A percentile compares a stretch with the other conserved stretches of the same genome.
phyloP scores from a whole-genome alignment of 37 sponge, comb jelly and placozoan genomes.

The Halichondria panicea region DNA sequence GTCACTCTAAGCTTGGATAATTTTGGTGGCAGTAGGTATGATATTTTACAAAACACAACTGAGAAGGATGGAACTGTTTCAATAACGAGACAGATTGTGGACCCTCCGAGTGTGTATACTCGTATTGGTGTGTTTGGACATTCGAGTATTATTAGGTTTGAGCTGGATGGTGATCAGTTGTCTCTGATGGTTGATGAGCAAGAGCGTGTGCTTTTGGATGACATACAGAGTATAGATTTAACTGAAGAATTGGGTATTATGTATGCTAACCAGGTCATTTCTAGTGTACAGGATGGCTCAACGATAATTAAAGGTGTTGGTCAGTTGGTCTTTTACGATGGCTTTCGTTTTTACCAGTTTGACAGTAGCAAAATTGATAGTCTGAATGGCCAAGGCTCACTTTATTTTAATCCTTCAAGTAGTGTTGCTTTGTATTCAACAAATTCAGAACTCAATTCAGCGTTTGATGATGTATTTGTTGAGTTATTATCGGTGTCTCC shows the following conservation, averaged over 20 bases:
- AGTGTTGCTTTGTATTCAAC: conserved; percentile 14
- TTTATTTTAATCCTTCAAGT: not conserved
- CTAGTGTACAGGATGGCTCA: not conserved
- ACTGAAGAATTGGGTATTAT: not conserved
- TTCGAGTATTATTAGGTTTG: not conserved
- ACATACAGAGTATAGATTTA: not conserved
- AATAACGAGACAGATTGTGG: not conserved
- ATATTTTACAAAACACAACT: conserved; percentile 6
- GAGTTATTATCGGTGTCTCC: too few species aligned
- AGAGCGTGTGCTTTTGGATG: not conserved
- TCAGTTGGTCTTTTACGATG: conserved; percentile 13
- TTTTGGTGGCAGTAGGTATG: not conserved
- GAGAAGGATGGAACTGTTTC: conserved; percentile 10
- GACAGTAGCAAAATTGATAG: not conserved
- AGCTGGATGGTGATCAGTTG: not conserved
- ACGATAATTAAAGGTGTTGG: not conserved
- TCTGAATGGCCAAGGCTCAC: not conserved
- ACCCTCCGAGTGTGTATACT: not conserved
- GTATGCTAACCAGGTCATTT: not conserved
- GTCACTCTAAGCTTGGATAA: not conserved
- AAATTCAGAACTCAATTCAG: not conserved
- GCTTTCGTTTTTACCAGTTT: conserved; percentile 21
- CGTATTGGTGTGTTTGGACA: not conserved
- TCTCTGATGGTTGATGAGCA: not conserved
- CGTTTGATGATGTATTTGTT: too few species aligned